A percentile compares a stretch with the other conserved stretches of the same genome.
phyloP scores from a whole-genome alignment of 2,888 invertebrate genomes.

The Microctonus hyperodae region DNA sequence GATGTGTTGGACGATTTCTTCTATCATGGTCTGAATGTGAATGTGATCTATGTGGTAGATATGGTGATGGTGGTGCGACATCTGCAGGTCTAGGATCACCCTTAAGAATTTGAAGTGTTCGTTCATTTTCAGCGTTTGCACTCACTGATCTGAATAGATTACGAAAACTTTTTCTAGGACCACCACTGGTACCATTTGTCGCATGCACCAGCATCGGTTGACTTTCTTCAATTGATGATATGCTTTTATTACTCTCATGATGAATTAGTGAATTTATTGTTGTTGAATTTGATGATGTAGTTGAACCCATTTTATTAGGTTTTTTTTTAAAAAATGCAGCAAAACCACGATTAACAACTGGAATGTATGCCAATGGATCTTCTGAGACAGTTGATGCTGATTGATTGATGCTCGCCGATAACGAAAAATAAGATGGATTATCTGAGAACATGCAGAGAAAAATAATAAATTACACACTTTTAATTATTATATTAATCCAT shows the following conservation, averaged over 20 bases:
- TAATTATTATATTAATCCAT: not conserved
- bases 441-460: no score
- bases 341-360: slow-evolving; percentile 45
- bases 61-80: slow-evolving; percentile 68
- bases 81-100: slow-evolving; percentile 77
- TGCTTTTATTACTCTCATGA: slow-evolving; percentile 42
- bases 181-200: slow-evolving; percentile 30
- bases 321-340: slow-evolving; percentile 50
- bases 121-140: slow-evolving; percentile 70
- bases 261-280: slow-evolving; percentile 47
- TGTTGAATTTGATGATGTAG: slow-evolving; percentile 49
- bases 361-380: slow-evolving; percentile 31
- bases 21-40: slow-evolving; percentile 57
- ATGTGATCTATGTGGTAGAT: slow-evolving; percentile 56
- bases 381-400: slow-evolving; percentile 27
- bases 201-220: slow-evolving; percentile 44
- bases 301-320: slow-evolving; percentile 48
- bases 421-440: slow-evolving; percentile 80
- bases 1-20: slow-evolving; percentile 43
- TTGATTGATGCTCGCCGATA: slow-evolving; percentile 64
- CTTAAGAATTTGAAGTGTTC: slow-evolving; percentile 71
- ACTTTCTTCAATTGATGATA: slow-evolving; percentile 46
- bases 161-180: slow-evolving; percentile 65
- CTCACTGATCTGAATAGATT: slow-evolving; percentile 72
- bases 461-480: no score